Conservation (phyloP, 2,888 invertebrate species). For the Minunthozetes semirufus region DNA sequence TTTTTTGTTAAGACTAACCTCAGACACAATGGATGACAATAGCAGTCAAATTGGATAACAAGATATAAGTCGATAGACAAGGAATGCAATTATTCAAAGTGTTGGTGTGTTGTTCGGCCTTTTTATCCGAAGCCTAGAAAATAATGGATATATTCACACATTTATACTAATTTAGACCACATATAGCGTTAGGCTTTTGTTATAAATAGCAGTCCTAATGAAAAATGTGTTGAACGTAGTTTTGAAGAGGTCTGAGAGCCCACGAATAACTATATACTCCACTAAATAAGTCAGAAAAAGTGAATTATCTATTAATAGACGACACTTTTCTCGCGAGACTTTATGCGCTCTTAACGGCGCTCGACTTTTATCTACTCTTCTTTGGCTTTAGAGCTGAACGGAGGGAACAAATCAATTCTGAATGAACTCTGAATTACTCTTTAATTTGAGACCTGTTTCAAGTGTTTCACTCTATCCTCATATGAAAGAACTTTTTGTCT, state of each 20-base stretch:
- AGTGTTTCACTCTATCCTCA: not conserved
- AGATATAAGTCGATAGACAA: too few relatives aligned
- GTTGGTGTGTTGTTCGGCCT: too few relatives aligned
- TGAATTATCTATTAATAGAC: conserved; percentile 19
- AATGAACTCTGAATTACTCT: conserved; percentile 7
- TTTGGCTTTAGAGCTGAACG: conserved; percentile 1
- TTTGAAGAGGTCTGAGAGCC: not conserved
- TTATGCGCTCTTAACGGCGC: not conserved
- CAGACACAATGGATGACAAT: too few relatives aligned
- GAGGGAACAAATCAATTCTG: conserved; percentile 16
- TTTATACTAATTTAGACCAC: too few relatives aligned
- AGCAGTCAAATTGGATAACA: too few relatives aligned
- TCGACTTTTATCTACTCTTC: not conserved
- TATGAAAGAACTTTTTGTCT: conserved; percentile 23
- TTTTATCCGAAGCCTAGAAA: too few relatives aligned
- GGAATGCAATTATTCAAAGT: too few relatives aligned
- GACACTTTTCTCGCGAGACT: not conserved
- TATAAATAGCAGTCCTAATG: conserved; percentile 4
- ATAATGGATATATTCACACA: too few relatives aligned
- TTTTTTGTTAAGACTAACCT: too few relatives aligned
- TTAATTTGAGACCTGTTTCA: conserved; percentile 18
- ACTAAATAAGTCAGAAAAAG: conserved; percentile 7
- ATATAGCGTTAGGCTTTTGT: not conserved
- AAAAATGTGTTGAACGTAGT: not conserved
- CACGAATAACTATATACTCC: not conserved